Evolutionary conservation across 2,888 invertebrate species (phyloP).

Genomic region (Diloba caeruleocephala): DNA sequence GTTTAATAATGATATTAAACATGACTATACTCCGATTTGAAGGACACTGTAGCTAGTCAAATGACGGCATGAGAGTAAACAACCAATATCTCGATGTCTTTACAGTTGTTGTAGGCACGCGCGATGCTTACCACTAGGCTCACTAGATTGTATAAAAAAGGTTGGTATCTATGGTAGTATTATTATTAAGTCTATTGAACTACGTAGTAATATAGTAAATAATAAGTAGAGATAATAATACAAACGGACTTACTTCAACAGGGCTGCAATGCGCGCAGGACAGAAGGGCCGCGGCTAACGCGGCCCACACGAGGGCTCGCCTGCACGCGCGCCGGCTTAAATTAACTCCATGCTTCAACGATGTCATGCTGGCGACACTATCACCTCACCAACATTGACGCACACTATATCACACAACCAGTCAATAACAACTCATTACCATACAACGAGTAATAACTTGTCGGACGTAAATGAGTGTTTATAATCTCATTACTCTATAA

Average conservation of each 20-base stretch:
- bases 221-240: background rate
- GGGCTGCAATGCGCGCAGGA: slow-evolving; percentile 66
- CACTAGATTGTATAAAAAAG: no score
- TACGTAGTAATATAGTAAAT: no score
- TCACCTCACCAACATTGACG: slow-evolving; percentile 69
- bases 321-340: slow-evolving; percentile 92
- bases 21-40: no score
- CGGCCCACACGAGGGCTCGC: slow-evolving; percentile 66
- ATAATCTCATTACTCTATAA: slow-evolving; percentile 37
- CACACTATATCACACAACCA: slow-evolving; percentile 43
- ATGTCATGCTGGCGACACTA: slow-evolving; percentile 79
- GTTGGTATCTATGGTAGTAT: no score
- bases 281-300: slow-evolving; percentile 62
- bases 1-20: no score
- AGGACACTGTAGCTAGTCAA: no score
- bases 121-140: no score
- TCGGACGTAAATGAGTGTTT: slow-evolving; percentile 1
- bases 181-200: no score
- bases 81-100: no score
- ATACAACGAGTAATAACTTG: slow-evolving; percentile 2
- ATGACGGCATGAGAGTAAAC: no score
- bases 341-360: slow-evolving; percentile 91
- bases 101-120: no score
- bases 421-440: slow-evolving; percentile 29
- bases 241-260: slow-evolving; percentile 76